A percentile compares a stretch with the other conserved stretches of the same genome.
These are phyloP conservation scores for Psophia crepitans DNA, from an alignment of 2,113 vertebrate genomes.

Conservation along the genomic window DNA sequence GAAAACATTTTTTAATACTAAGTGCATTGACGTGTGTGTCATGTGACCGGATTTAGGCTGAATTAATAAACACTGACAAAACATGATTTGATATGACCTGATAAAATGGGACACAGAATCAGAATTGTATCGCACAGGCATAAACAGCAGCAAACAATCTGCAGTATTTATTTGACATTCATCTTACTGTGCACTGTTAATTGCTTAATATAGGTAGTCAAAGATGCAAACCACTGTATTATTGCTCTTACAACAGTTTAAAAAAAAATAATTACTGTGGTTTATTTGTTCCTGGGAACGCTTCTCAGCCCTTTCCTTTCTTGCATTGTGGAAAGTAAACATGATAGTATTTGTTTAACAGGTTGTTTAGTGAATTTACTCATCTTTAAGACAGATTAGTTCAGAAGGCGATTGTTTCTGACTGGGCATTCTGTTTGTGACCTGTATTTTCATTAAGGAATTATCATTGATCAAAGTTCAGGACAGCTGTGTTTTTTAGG, in stretches of 20 bases:
- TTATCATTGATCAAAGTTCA: neutral
- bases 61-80: conserved; percentile 27
- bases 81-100: conserved; percentile 21
- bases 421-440: neutral
- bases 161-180: conserved; percentile 14
- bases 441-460: neutral
- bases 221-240: neutral
- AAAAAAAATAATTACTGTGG: neutral
- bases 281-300: neutral
- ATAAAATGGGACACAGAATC: conserved; percentile 52
- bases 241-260: neutral
- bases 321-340: neutral
- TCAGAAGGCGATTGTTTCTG: neutral
- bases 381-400: neutral
- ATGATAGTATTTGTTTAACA: neutral
- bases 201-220: neutral
- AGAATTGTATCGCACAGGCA: neutral
- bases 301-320: neutral
- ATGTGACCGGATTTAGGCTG: neutral
- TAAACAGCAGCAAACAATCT: conserved; percentile 29
- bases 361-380: neutral
- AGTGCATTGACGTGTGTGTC: neutral
- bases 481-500: neutral
- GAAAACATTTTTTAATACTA: neutral
- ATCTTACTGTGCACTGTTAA: neutral